A percentile compares a stretch with the other conserved stretches of the same genome.
Conservation (phyloP, 2,888 invertebrate species). For the Heliconius cydno region DNA sequence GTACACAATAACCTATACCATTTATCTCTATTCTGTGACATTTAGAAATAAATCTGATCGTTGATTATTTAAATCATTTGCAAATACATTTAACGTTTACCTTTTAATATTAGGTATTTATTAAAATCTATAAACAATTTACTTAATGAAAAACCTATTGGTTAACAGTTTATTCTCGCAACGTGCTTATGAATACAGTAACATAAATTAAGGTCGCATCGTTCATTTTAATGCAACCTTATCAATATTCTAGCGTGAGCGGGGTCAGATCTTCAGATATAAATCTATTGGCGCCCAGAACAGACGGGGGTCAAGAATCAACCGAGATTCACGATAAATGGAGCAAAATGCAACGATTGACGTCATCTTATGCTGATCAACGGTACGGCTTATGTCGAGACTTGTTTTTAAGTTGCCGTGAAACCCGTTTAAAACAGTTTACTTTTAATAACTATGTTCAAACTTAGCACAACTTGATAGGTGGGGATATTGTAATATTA, state of each 20-base stretch:
- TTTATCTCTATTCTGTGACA: background rate
- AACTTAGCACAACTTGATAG: background rate
- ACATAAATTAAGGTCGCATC: slow-evolving; percentile 72
- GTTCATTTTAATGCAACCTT: slow-evolving; percentile 60
- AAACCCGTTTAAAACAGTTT: slow-evolving; percentile 35
- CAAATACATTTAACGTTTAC: background rate
- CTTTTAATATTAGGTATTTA: background rate
- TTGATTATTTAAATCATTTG: background rate
- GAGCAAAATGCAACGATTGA: slow-evolving; percentile 42
- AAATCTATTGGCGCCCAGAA: slow-evolving; percentile 47
- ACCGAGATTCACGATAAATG: slow-evolving; percentile 51
- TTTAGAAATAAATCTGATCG: slow-evolving; percentile 4
- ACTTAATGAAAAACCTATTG: background rate
- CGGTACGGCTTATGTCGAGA: slow-evolving; percentile 32
- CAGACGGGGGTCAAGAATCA: slow-evolving; percentile 50
- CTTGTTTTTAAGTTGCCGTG: slow-evolving; percentile 33
- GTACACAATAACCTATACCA: slow-evolving; percentile 5
- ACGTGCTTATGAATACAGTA: slow-evolving; percentile 64
- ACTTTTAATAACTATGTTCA: slow-evolving; percentile 27
- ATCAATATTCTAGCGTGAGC: slow-evolving; percentile 66
- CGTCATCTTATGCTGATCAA: slow-evolving; percentile 42
- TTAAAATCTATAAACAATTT: background rate
- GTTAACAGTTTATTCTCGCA: slow-evolving; percentile 19
- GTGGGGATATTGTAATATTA: background rate
- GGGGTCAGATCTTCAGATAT: slow-evolving; percentile 61